These are phyloP conservation scores for Macropus fuliginosus DNA, from an alignment of 2,797 vertebrate genomes.

Conservation along the genomic window DNA sequence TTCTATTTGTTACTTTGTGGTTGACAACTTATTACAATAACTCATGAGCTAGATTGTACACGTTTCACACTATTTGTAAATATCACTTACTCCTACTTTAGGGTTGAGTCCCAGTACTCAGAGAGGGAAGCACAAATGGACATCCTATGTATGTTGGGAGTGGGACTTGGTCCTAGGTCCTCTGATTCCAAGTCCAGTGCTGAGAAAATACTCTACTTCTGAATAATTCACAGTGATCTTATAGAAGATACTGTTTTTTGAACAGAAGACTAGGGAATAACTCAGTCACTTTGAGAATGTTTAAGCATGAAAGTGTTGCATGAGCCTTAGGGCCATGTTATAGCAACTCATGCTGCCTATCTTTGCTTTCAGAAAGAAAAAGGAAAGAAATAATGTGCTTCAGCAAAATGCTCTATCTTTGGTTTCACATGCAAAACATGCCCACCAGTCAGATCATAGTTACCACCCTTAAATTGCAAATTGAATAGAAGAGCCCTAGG, in stretches of 20 bases:
- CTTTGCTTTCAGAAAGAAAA: not conserved
- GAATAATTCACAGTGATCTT: not conserved
- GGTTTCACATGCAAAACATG: not conserved
- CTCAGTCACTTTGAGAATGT: too few relatives aligned
- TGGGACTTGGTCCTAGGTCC: not conserved
- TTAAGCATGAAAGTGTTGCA: not conserved
- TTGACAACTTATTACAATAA: not conserved
- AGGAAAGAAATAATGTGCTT: not conserved
- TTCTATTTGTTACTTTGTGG: not conserved
- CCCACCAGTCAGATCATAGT: not conserved
- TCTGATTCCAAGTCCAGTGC: not conserved
- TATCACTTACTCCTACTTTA: not conserved
- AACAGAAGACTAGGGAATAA: not conserved
- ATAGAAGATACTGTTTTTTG: not conserved
- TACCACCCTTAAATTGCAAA: conserved; percentile 31
- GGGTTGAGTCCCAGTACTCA: not conserved
- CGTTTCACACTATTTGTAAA: not conserved
- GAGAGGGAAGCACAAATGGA: not conserved
- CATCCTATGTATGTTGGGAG: not conserved
- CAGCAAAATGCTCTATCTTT: not conserved
- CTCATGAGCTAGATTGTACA: not conserved
- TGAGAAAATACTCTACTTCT: not conserved
- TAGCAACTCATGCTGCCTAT: not conserved
- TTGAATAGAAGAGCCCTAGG: conserved; percentile 8
- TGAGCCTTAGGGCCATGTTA: not conserved